These are phyloP conservation scores for Drosophila azteca DNA, from an alignment of 1,140 invertebrate species.

Conservation along the genomic window DNA sequence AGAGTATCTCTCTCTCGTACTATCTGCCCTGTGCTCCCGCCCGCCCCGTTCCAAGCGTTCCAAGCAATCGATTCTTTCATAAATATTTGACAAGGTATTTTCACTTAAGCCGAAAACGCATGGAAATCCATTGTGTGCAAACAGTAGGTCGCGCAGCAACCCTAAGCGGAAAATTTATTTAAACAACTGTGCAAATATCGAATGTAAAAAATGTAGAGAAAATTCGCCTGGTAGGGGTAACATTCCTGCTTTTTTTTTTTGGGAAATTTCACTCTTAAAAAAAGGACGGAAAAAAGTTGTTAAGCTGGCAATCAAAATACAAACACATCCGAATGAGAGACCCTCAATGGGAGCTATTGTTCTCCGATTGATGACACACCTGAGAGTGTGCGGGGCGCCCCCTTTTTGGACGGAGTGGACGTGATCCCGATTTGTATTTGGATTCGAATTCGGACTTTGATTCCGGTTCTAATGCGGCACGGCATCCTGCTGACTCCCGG, in stretches of 20 bases:
- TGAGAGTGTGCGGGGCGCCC: constrained; percentile 26
- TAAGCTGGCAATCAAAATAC: constrained; percentile 74
- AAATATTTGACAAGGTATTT: constrained; percentile 71
- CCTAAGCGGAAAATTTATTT: constrained; percentile 72
- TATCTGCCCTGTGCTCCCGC: neutral
- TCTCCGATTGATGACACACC: constrained; percentile 54
- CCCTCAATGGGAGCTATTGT: constrained; percentile 46
- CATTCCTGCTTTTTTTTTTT: constrained; percentile 41
- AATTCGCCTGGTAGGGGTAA: constrained; percentile 37
- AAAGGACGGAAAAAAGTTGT: constrained; percentile 10
- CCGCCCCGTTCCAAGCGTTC: constrained; percentile 1
- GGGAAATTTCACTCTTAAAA: constrained; percentile 44
- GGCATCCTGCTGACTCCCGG: constrained; percentile 35
- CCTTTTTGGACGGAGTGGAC: too few relatives aligned
- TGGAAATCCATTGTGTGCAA: constrained; percentile 47
- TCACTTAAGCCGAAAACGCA: constrained; percentile 49
- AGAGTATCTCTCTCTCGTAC: neutral
- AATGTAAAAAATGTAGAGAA: too few relatives aligned
- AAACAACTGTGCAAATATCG: constrained; percentile 75
- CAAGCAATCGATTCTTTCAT: constrained; percentile 53
- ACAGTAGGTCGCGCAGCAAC: constrained; percentile 37
- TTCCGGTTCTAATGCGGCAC: neutral
- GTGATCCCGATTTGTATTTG: neutral
- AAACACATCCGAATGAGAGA: constrained; percentile 28
- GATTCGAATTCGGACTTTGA: constrained; percentile 12